Evolutionary conservation across 2,113 vertebrate genomes (phyloP).

Genomic region (Trachemys scripta): DNA sequence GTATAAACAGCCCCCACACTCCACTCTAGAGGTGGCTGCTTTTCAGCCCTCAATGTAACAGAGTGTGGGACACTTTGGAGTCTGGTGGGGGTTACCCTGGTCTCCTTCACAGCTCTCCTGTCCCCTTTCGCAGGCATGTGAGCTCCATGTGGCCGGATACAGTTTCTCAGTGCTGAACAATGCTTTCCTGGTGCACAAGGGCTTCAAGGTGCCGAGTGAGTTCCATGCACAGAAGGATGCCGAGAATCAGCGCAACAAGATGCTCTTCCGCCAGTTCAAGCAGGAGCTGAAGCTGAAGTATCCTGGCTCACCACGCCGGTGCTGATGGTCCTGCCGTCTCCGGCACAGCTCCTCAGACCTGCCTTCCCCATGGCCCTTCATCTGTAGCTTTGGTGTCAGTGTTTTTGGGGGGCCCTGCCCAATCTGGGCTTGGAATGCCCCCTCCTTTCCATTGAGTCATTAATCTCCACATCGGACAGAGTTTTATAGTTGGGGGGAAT

Average conservation of each 20-base stretch:
- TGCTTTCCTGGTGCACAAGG: conserved; percentile 90
- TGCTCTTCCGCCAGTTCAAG: conserved; percentile 92
- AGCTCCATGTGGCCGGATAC: conserved; percentile 90
- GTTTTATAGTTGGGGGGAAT: not conserved
- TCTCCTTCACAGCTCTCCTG: not conserved
- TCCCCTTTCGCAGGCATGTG: conserved; percentile 83
- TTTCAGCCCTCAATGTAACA: not conserved
- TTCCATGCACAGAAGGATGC: conserved; percentile 91
- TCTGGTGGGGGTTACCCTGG: not conserved
- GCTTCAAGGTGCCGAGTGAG: conserved; percentile 90
- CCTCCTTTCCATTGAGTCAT: not conserved
- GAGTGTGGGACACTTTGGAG: not conserved
- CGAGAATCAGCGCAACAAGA: conserved; percentile 90
- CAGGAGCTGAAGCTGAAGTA: conserved; percentile 91
- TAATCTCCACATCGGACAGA: not conserved
- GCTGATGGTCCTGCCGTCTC: conserved; percentile 77
- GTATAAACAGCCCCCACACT: not conserved
- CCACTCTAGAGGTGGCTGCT: not conserved
- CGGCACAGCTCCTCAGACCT: not conserved
- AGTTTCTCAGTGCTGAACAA: conserved; percentile 89
- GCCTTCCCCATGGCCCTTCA: not conserved
- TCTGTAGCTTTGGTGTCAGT: not conserved
- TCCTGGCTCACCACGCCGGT: conserved; percentile 83
- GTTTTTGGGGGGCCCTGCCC: not conserved
- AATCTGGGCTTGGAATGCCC: not conserved